Evolutionary conservation across 2,113 vertebrate genomes (phyloP).

Genomic region (Gopherus evgoodei): DNA sequence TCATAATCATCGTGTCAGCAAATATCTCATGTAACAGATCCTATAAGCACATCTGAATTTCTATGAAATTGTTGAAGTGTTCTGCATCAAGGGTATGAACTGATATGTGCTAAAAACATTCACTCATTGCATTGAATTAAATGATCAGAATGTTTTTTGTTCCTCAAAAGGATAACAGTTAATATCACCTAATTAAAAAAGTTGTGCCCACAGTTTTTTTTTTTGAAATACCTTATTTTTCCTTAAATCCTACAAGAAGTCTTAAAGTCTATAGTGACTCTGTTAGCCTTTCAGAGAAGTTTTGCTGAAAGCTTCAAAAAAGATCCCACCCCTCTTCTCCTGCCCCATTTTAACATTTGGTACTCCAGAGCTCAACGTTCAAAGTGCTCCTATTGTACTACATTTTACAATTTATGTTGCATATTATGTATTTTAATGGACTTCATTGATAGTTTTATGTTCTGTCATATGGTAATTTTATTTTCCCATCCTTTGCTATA

Average conservation of each 20-base stretch:
- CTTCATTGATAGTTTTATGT: slow-evolving; percentile 64
- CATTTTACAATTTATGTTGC: slow-evolving; percentile 75
- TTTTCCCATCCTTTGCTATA: slow-evolving; percentile 57
- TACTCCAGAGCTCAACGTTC: slow-evolving; percentile 79
- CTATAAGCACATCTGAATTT: slow-evolving; percentile 69
- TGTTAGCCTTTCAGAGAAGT: slow-evolving; percentile 73
- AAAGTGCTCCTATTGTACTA: slow-evolving; percentile 81
- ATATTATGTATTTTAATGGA: slow-evolving; percentile 63
- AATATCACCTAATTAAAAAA: slow-evolving; percentile 66
- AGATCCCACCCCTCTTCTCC: slow-evolving; percentile 76
- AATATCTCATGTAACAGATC: slow-evolving; percentile 50
- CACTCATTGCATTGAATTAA: slow-evolving; percentile 42
- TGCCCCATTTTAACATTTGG: slow-evolving; percentile 79
- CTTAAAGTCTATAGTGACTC: slow-evolving; percentile 77
- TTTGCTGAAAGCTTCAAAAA: slow-evolving; percentile 77
- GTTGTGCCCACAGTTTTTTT: slow-evolving; percentile 45
- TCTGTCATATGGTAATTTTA: slow-evolving; percentile 56
- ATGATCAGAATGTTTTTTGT: slow-evolving; percentile 14
- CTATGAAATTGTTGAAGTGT: slow-evolving; percentile 43
- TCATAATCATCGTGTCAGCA: slow-evolving; percentile 58
- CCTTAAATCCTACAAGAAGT: slow-evolving; percentile 70
- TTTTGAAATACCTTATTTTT: slow-evolving; percentile 62
- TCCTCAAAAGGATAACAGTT: slow-evolving; percentile 48
- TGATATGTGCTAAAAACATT: slow-evolving; percentile 35
- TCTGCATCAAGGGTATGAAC: slow-evolving; percentile 44